Percentiles rank a stretch among this genome's conserved stretches.
phyloP scores from a whole-genome alignment of 2,888 invertebrate genomes.

The Pyrgus malvae region DNA sequence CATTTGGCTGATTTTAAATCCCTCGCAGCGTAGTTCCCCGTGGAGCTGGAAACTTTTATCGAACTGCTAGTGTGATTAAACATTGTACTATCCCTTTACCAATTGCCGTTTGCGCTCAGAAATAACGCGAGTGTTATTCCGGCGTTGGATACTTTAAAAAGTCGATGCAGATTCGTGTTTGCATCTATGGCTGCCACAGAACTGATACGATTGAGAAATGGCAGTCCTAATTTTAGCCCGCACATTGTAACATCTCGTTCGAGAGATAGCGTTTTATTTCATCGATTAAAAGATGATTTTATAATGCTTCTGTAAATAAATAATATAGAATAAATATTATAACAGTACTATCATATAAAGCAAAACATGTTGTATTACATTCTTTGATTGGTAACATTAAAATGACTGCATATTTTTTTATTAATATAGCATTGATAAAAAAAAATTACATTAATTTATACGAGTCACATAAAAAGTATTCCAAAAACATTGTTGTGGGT shows the following conservation, averaged over 20 bases:
- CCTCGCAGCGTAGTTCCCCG: constrained; percentile 44
- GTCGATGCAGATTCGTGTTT: constrained; percentile 37
- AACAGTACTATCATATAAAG: too few species aligned
- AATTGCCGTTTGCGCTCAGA: constrained; percentile 29
- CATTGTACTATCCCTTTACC: constrained; percentile 44
- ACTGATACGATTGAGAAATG: constrained; percentile 27
- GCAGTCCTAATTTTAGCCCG: constrained; percentile 15
- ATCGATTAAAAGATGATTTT: too few species aligned
- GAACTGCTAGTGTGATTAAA: constrained; percentile 63
- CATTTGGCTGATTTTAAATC: constrained; percentile 44
- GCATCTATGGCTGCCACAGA: constrained; percentile 34
- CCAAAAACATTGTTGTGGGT: too few species aligned
- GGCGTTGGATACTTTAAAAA: constrained; percentile 33
- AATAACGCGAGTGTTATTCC: constrained; percentile 28
- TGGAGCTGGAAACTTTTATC: constrained; percentile 41
- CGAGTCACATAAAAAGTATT: too few species aligned
- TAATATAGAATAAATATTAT: too few species aligned
- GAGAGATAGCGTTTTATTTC: background rate
- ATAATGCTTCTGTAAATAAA: too few species aligned
- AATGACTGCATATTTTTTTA: too few species aligned
- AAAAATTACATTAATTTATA: too few species aligned
- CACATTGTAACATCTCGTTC: background rate
- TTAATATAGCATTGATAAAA: too few species aligned
- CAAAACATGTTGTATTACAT: too few species aligned
- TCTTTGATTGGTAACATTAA: too few species aligned